Conservation (phyloP, 1,140 invertebrate species). For the Leptopilina boulardi region DNA sequence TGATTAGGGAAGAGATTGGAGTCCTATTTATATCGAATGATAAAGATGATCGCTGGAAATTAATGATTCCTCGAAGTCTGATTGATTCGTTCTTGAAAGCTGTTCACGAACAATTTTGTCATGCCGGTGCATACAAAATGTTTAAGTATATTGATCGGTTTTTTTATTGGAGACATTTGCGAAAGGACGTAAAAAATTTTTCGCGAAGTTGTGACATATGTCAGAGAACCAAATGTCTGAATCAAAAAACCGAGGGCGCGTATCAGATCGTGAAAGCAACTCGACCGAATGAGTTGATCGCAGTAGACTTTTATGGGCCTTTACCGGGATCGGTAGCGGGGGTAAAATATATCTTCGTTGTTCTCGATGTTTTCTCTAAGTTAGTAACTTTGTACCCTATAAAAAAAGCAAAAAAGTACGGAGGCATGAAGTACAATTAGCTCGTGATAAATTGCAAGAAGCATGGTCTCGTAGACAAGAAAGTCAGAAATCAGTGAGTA, state of each 20-base stretch:
- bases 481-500: too few species aligned
- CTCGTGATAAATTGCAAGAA: constrained; percentile 25
- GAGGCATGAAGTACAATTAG: too few species aligned
- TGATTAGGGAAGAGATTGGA: too few species aligned
- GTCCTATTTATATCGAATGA: too few species aligned
- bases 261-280: constrained; percentile 27
- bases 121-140: too few species aligned
- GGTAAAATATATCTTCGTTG: constrained; percentile 56
- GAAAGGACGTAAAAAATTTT: constrained; percentile 40
- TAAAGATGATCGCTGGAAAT: too few species aligned
- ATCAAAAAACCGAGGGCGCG: not conserved
- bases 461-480: not conserved
- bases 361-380: constrained; percentile 58
- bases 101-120: too few species aligned
- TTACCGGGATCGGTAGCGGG: constrained; percentile 49
- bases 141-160: too few species aligned
- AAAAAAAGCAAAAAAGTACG: not conserved
- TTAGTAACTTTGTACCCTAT: constrained; percentile 39
- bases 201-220: constrained; percentile 45
- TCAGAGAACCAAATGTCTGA: constrained; percentile 43
- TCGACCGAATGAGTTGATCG: constrained; percentile 54
- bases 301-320: constrained; percentile 59
- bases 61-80: too few species aligned
- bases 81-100: too few species aligned
- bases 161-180: constrained; percentile 54